Conservation (phyloP, 2,113 vertebrate genomes). For the Synodontis membranacea region DNA sequence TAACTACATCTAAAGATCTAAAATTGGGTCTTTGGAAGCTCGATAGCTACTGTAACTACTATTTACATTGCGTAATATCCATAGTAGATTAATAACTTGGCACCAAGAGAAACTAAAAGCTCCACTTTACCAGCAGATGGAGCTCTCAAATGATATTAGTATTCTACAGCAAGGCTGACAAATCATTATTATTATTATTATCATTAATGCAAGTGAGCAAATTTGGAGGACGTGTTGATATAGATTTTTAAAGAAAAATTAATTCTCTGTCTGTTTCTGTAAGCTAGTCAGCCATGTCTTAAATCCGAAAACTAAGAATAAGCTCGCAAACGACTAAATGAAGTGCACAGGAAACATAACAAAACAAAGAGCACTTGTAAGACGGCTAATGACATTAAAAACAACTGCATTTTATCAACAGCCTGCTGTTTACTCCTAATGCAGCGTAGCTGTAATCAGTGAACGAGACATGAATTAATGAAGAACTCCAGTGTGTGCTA, state of each 20-base stretch:
- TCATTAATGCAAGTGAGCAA: constrained; percentile 22
- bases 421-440: constrained; percentile 11
- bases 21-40: neutral
- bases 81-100: neutral
- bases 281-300: neutral
- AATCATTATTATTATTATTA: constrained; percentile 25
- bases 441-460: constrained; percentile 1
- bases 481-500: neutral
- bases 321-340: neutral
- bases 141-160: constrained; percentile 60
- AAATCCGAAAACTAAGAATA: neutral
- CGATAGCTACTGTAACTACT: neutral
- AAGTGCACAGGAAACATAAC: neutral
- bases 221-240: neutral
- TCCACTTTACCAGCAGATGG: constrained; percentile 65
- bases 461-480: neutral
- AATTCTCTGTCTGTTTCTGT: neutral
- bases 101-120: neutral
- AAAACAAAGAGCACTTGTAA: neutral
- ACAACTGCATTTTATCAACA: constrained; percentile 3
- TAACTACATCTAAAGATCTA: neutral
- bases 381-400: neutral
- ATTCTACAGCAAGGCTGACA: neutral
- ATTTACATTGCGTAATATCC: neutral
- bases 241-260: neutral